Percentiles rank a stretch among this genome's conserved stretches.
Conservation (phyloP, 2,888 invertebrate species). For the Thumatha senex region DNA sequence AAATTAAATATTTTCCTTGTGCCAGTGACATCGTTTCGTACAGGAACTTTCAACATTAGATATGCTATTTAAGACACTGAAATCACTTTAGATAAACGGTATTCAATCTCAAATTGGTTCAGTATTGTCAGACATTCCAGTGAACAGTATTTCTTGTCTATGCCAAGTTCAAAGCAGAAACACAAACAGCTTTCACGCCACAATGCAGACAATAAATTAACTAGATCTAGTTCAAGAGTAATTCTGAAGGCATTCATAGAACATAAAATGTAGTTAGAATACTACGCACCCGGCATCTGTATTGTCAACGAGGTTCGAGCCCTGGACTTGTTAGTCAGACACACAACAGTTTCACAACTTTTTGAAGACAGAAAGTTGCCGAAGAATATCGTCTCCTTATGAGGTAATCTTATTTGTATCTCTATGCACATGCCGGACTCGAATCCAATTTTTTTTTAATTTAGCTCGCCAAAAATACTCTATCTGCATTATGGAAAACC, state of each 20-base stretch:
- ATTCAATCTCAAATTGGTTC: background rate
- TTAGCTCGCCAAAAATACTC: too few species aligned
- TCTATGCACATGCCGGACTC: too few species aligned
- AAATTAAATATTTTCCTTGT: background rate
- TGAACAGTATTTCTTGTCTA: constrained; percentile 1
- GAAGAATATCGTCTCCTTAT: background rate
- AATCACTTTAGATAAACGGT: background rate
- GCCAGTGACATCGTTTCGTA: too few species aligned
- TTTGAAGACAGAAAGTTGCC: background rate
- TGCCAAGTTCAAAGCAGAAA: background rate
- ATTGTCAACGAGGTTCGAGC: constrained; percentile 10
- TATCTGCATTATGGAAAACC: too few species aligned
- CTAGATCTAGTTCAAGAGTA: constrained; percentile 17
- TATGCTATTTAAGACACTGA: background rate
- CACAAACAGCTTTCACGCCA: constrained; percentile 4
- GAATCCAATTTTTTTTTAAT: too few species aligned
- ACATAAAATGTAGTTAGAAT: constrained; percentile 10
- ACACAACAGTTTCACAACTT: background rate
- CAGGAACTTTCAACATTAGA: background rate
- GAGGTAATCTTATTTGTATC: too few species aligned
- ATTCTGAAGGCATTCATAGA: constrained; percentile 19
- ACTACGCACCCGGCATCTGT: constrained; percentile 1
- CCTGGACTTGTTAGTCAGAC: background rate
- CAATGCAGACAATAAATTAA: constrained; percentile 27
- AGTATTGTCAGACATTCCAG: background rate